phyloP scores from a whole-genome alignment of 2,888 invertebrate species.

The Gastrophysa polygoni region DNA sequence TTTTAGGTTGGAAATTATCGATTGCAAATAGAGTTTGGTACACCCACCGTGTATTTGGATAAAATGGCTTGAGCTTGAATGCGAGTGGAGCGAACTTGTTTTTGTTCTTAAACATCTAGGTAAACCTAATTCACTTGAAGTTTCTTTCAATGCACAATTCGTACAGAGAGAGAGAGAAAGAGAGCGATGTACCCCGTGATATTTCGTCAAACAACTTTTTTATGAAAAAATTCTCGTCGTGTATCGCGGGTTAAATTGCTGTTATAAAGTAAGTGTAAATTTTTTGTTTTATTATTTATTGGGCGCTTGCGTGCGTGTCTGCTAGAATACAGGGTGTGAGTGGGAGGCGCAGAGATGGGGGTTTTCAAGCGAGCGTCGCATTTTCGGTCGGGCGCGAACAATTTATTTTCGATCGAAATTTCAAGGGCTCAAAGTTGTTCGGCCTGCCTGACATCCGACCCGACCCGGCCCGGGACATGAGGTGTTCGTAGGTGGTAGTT shows the following conservation, averaged over 20 bases:
- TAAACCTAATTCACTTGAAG: slow-evolving; percentile 37
- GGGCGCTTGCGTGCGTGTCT: slow-evolving; percentile 38
- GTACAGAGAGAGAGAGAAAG: too few relatives aligned
- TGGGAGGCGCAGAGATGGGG: slow-evolving; percentile 26
- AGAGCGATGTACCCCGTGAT: slow-evolving; percentile 34
- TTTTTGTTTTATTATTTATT: slow-evolving; percentile 48
- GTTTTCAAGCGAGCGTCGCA: slow-evolving; percentile 26
- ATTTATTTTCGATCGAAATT: slow-evolving; percentile 33
- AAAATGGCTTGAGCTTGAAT: slow-evolving; percentile 50
- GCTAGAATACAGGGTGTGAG: slow-evolving; percentile 23
- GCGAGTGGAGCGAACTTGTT: slow-evolving; percentile 45
- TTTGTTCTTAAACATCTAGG: slow-evolving; percentile 44
- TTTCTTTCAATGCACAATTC: slow-evolving; percentile 38
- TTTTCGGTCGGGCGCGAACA: slow-evolving; percentile 30
- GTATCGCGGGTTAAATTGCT: slow-evolving; percentile 34
- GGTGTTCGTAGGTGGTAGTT: neutral
- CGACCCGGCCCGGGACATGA: neutral
- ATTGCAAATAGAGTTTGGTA: too few relatives aligned
- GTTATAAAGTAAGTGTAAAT: slow-evolving; percentile 37
- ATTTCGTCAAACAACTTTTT: slow-evolving; percentile 36
- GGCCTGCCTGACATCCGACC: too few relatives aligned
- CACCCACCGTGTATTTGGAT: slow-evolving; percentile 23
- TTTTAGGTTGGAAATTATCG: too few relatives aligned
- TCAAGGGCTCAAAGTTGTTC: slow-evolving; percentile 49
- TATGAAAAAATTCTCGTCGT: slow-evolving; percentile 39